Evolutionary conservation across 2,888 invertebrate species (phyloP), one percentile per base, ranked within the genome.

Genomic region (Tricholauxania praeusta): DNA sequence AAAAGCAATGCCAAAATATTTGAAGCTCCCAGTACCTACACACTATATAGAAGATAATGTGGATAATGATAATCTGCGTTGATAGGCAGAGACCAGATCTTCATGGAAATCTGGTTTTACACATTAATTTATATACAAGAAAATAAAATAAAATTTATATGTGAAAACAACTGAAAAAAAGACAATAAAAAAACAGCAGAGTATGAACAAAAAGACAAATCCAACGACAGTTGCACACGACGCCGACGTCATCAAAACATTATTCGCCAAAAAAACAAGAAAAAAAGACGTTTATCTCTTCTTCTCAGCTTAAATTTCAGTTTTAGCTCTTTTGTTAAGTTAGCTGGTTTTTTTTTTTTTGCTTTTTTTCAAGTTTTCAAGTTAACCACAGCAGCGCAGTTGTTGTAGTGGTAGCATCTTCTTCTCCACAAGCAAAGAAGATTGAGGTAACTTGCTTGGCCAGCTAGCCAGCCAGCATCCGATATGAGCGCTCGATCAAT

Each of bases 101-200:
- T 78, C 79, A 80, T 78, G 76, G 78, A 79, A 78, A 80, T 78
- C 79, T 79, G 76, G 79, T 79, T 78, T 77, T 73, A 67, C 65
- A 69, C 65, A 70, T 76, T 65, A 72, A 73, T 22, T 65, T n/a
- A 64, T 32, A 22, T 32, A 28, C 28, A 52, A 51, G 12, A 32
- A 53, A 66, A 66, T 28, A 28, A 52, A 53, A 17, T 57, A 59
- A 59, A n/a, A 53, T 53, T 53, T 53, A 17, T 53, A 6, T 53
- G n/a, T 53, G 39, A 17, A 17, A 68, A 14, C 57, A 68, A 17
- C 15, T 51, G 19, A 60, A 22, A n/a, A 14, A 39, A 49, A 6
- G 59, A 6, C 6, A 14, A 17, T 15, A 52, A 15, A 12, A 28
- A 28, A 70, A 62, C n/a, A 47, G 15, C n/a, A 19, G 14, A 53